phyloP scores from a whole-genome alignment of 2,113 vertebrate genomes.

The Neomonachus schauinslandi region DNA sequence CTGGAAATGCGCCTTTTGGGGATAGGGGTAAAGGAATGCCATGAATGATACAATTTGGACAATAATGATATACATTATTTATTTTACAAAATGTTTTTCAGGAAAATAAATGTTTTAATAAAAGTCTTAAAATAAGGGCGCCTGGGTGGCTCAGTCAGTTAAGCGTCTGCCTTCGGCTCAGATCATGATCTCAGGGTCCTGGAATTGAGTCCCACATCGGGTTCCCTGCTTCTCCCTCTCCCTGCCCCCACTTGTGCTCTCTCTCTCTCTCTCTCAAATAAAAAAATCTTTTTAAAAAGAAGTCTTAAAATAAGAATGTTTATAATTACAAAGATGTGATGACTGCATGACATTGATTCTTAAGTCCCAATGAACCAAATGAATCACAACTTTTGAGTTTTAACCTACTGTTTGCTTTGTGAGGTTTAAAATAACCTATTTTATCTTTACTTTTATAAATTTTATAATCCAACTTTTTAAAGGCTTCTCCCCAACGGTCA shows the following conservation, averaged over 20 bases:
- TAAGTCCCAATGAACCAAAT: background rate
- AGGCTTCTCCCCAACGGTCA: background rate
- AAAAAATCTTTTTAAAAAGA: background rate
- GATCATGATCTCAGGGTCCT: background rate
- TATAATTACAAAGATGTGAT: conserved; percentile 11
- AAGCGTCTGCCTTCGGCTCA: background rate
- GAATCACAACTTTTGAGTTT: background rate
- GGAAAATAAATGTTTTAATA: conserved; percentile 51
- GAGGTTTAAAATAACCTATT: background rate
- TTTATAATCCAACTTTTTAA: conserved; percentile 40
- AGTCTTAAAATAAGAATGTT: conserved; percentile 53
- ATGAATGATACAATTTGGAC: background rate
- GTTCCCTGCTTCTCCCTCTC: background rate
- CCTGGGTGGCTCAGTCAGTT: background rate
- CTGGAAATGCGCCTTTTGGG: background rate
- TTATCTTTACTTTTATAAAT: conserved; percentile 6
- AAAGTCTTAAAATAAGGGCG: conserved; percentile 15
- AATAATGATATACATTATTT: background rate
- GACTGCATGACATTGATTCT: background rate
- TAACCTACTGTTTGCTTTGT: background rate
- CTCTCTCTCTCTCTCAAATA: background rate
- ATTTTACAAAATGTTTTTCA: conserved; percentile 36
- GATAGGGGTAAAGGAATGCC: background rate
- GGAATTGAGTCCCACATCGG: background rate
- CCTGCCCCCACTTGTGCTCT: background rate